These are phyloP conservation scores for Protomyctophum bolini DNA, from an alignment of 2,113 vertebrate genomes.

Conservation along the genomic window DNA sequence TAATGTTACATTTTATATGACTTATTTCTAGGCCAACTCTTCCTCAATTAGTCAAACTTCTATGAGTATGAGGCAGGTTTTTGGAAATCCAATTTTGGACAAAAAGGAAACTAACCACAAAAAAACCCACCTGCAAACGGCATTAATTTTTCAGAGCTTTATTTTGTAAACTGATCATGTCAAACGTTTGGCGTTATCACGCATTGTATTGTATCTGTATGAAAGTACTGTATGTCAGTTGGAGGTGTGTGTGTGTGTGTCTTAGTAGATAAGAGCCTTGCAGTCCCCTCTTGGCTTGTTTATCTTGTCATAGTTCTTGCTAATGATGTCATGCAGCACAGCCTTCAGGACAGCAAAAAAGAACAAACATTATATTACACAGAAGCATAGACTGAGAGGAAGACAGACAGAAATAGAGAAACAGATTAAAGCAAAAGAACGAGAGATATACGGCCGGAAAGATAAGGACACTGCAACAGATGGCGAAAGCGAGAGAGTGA, in stretches of 20 bases:
- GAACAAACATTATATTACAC: neutral
- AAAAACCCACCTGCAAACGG: neutral
- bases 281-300: slow-evolving; percentile 89
- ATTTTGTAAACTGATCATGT: slow-evolving; percentile 63
- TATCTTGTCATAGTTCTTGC: slow-evolving; percentile 91
- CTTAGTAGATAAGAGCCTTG: slow-evolving; percentile 90
- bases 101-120: neutral
- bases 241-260: slow-evolving; percentile 14
- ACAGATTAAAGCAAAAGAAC: neutral
- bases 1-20: too few species aligned
- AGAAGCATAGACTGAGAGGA: slow-evolving; percentile 8
- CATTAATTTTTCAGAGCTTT: slow-evolving; percentile 51
- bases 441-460: slow-evolving; percentile 5
- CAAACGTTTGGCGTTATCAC: slow-evolving; percentile 36
- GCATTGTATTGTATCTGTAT: slow-evolving; percentile 37
- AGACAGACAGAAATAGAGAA: neutral
- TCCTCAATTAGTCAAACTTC: too few species aligned
- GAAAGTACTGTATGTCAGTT: slow-evolving; percentile 1
- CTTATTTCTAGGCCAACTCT: too few species aligned
- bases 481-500: slow-evolving; percentile 3
- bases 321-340: slow-evolving; percentile 86
- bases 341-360: slow-evolving; percentile 72
- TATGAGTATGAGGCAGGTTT: neutral
- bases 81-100: too few species aligned
- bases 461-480: slow-evolving; percentile 3